Percentiles rank a stretch among this genome's conserved stretches.
Conservation (phyloP, 2,113 vertebrate genomes). For the Dicrurus megarhynchus region DNA sequence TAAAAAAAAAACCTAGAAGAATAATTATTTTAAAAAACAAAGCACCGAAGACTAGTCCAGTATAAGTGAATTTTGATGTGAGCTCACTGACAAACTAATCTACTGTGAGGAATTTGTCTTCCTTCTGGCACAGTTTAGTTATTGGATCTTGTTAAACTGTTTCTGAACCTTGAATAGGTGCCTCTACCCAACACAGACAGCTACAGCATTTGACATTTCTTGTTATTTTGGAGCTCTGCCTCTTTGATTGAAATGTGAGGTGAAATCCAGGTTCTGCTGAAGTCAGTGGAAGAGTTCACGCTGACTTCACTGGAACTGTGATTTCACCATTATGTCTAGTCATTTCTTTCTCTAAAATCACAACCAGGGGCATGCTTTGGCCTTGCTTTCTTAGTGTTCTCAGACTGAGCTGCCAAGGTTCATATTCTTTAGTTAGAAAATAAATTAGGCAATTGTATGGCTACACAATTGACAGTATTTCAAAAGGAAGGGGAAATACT, state of each 20-base stretch:
- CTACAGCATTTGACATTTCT: slow-evolving; percentile 38
- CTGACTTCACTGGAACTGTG: slow-evolving; percentile 6
- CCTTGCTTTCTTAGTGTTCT: not conserved
- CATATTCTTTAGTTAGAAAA: not conserved
- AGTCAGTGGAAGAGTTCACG: not conserved
- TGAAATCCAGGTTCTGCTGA: slow-evolving; percentile 40
- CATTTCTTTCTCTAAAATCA: not conserved
- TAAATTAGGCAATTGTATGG: not conserved
- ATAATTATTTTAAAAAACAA: not conserved
- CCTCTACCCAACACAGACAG: not conserved
- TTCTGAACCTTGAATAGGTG: slow-evolving; percentile 52
- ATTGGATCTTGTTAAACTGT: slow-evolving; percentile 38
- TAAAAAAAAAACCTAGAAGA: not conserved
- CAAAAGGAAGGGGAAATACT: not conserved
- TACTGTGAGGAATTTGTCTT: slow-evolving; percentile 18
- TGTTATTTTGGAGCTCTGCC: slow-evolving; percentile 26
- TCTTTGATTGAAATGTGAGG: slow-evolving; percentile 57
- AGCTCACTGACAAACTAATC: slow-evolving; percentile 4
- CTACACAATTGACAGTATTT: not conserved
- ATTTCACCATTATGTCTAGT: not conserved
- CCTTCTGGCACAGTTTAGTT: slow-evolving; percentile 24
- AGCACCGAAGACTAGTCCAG: not conserved
- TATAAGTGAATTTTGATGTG: not conserved
- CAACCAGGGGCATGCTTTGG: not conserved
- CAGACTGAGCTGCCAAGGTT: not conserved